Conservation (phyloP, 2,888 invertebrate species). For the Eupithecia centaureata region DNA sequence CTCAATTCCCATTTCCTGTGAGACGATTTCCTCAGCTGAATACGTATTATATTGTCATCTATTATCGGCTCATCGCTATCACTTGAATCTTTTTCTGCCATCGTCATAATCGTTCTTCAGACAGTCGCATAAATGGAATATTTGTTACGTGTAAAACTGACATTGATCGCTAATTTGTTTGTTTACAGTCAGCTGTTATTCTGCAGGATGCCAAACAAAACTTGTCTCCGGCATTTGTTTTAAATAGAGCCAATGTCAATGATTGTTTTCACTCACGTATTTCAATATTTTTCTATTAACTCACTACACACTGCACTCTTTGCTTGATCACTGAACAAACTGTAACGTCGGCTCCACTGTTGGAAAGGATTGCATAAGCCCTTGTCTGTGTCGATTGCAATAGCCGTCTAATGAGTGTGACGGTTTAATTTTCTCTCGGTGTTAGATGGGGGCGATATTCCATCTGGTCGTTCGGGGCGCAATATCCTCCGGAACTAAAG, state of each 20-base stretch:
- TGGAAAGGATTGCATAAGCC: slow-evolving; percentile 72
- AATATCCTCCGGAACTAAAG: slow-evolving; percentile 60
- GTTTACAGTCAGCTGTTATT: slow-evolving; percentile 81
- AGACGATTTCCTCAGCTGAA: slow-evolving; percentile 85
- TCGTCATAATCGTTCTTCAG: slow-evolving; percentile 50
- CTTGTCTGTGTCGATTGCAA: slow-evolving; percentile 64
- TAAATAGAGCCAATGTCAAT: slow-evolving; percentile 81
- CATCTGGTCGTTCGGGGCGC: slow-evolving; percentile 45
- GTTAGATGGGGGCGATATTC: slow-evolving; percentile 48
- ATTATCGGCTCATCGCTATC: slow-evolving; percentile 78
- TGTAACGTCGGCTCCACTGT: slow-evolving; percentile 53
- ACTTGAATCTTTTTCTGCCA: slow-evolving; percentile 69
- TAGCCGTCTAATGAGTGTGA: slow-evolving; percentile 69
- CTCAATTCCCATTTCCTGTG: slow-evolving; percentile 86
- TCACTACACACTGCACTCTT: slow-evolving; percentile 55
- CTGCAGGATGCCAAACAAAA: slow-evolving; percentile 71
- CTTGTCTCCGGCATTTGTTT: slow-evolving; percentile 72
- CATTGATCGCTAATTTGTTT: slow-evolving; percentile 70
- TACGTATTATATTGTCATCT: slow-evolving; percentile 83
- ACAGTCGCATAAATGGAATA: slow-evolving; percentile 32
- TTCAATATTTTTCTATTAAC: slow-evolving; percentile 46
- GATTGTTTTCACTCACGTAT: slow-evolving; percentile 65
- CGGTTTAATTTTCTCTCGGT: slow-evolving; percentile 62
- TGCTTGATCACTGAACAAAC: slow-evolving; percentile 64
- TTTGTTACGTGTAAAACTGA: slow-evolving; percentile 56